Percentiles rank a stretch among this genome's conserved stretches.
phyloP scores from a whole-genome alignment of 2,113 vertebrate species.

The Nycticorax nycticorax region DNA sequence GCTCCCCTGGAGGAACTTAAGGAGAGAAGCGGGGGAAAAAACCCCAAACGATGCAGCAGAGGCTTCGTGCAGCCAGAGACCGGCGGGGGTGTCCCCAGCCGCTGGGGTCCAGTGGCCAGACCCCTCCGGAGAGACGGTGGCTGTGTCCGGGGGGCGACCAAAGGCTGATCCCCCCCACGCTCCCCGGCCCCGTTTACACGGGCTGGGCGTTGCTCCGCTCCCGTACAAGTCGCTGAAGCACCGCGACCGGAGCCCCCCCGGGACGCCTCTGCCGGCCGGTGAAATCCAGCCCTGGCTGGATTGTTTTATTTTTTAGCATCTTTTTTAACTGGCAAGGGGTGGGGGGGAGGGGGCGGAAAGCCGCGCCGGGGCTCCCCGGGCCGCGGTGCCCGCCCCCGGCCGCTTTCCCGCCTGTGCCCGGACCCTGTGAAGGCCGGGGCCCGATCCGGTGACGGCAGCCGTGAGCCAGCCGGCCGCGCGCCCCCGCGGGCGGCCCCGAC shows the following conservation, averaged over 20 bases:
- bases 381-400: no score
- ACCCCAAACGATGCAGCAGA: neutral
- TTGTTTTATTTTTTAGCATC: neutral
- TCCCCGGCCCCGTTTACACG: neutral
- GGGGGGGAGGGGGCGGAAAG: neutral
- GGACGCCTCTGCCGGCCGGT: neutral
- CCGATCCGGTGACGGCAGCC: neutral
- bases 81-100: neutral
- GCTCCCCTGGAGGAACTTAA: neutral
- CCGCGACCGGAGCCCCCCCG: accelerated
- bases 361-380: accelerated
- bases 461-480: neutral
- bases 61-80: neutral
- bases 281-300: neutral
- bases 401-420: neutral
- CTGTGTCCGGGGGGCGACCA: neutral
- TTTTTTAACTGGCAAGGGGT: neutral
- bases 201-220: neutral
- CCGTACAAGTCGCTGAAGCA: neutral
- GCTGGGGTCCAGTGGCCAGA: neutral
- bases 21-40: neutral
- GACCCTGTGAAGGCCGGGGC: neutral
- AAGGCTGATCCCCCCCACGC: neutral
- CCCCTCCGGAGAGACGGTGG: neutral
- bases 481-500: neutral